A percentile compares a stretch with the other conserved stretches of the same genome.
These are phyloP conservation scores for Acrocyrtus sp. DNA, from an alignment of 2,888 invertebrate species.

Conservation along the genomic window DNA sequence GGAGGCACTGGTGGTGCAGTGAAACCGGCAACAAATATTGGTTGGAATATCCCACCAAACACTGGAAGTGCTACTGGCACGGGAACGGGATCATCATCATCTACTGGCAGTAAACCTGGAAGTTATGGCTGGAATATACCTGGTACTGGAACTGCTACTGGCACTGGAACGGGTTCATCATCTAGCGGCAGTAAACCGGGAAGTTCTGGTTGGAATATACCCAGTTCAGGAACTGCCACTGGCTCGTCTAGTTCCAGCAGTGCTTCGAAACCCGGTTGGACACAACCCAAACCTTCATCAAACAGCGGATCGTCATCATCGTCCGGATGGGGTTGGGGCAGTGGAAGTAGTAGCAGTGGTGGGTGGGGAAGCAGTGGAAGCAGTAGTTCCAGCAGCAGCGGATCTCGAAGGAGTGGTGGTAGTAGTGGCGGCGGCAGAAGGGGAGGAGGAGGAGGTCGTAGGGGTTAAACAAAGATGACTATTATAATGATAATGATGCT, in stretches of 20 bases:
- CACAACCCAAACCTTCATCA: not conserved
- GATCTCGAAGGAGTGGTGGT: constrained; percentile 18
- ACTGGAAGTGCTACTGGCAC: constrained; percentile 13
- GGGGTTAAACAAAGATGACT: too few species aligned
- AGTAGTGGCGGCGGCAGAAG: constrained; percentile 45
- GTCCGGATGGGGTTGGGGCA: constrained; percentile 3
- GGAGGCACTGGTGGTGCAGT: constrained; percentile 20
- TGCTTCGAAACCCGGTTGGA: not conserved
- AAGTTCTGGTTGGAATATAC: constrained; percentile 27
- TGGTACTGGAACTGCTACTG: constrained; percentile 30
- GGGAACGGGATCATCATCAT: too few species aligned
- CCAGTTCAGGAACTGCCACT: constrained; percentile 3
- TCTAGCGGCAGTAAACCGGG: constrained; percentile 30
- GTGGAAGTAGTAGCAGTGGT: too few species aligned
- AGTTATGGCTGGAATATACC: constrained; percentile 49
- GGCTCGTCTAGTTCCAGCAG: not conserved
- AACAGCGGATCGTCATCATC: constrained; percentile 2
- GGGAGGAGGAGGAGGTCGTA: constrained; percentile 57
- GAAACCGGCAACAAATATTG: constrained; percentile 37
- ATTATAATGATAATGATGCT: too few species aligned
- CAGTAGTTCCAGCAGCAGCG: constrained; percentile 19
- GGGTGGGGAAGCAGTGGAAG: constrained; percentile 4
- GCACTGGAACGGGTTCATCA: not conserved
- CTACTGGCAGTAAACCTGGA: constrained; percentile 40
- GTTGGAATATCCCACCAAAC: constrained; percentile 42